A percentile compares a stretch with the other conserved stretches of the same genome.
Conservation (phyloP, 2,797 vertebrate species). For the Amblyopsis hoosieri region DNA sequence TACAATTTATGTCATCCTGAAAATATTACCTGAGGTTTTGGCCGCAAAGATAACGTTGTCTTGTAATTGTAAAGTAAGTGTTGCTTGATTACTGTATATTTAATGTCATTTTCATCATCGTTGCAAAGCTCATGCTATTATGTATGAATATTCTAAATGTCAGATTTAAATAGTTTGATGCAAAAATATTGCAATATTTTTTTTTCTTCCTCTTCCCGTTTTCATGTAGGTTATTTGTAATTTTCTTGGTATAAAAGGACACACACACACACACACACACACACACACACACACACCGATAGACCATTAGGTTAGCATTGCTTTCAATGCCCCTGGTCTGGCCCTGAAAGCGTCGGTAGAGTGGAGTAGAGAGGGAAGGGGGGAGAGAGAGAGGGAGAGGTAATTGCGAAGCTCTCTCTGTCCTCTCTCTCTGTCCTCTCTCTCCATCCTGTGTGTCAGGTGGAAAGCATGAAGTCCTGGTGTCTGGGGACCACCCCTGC, state of each 20-base stretch:
- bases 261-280: constrained; percentile 23
- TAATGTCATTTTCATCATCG: too few relatives aligned
- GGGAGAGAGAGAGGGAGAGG: constrained; percentile 30
- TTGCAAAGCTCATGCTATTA: too few relatives aligned
- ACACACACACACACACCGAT: constrained; percentile 55
- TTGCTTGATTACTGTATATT: too few relatives aligned
- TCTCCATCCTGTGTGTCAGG: constrained; percentile 59
- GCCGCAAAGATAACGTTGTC: too few relatives aligned
- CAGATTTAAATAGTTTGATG: too few relatives aligned
- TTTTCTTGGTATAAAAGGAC: constrained; percentile 1
- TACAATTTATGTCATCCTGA: too few relatives aligned
- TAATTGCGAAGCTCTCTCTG: constrained; percentile 69
- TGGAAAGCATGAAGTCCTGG: constrained; percentile 70
- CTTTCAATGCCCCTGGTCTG: constrained; percentile 73
- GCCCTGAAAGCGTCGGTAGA: constrained; percentile 67
- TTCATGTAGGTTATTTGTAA: not conserved
- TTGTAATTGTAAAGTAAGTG: too few relatives aligned
- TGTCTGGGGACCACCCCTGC: constrained; percentile 67
- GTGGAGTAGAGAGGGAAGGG: constrained; percentile 46
- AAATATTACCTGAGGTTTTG: too few relatives aligned
- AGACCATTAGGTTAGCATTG: constrained; percentile 74
- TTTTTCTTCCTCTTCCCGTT: too few relatives aligned
- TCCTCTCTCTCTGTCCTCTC: constrained; percentile 53
- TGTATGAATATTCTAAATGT: too few relatives aligned
- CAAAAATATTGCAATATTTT: too few relatives aligned